Conservation (phyloP, 1,140 invertebrate genomes). For the Nephila pilipes region DNA sequence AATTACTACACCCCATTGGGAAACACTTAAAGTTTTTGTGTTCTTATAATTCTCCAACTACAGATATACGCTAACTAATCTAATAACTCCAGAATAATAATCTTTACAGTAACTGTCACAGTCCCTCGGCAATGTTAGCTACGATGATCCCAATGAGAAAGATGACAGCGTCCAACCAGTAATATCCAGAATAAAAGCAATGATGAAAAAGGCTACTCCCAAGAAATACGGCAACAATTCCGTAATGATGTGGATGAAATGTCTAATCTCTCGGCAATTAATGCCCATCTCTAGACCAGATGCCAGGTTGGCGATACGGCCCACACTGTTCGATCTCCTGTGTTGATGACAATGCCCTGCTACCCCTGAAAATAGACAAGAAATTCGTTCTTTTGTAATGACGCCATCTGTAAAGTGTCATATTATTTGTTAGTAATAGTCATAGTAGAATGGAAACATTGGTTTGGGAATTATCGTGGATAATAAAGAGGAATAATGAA, state of each 20-base stretch:
- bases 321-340: slow-evolving; percentile 83
- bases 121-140: slow-evolving; percentile 98
- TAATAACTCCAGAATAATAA: background rate
- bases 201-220: slow-evolving; percentile 82
- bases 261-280: slow-evolving; percentile 82
- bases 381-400: no score
- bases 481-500: no score
- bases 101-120: slow-evolving; percentile 98
- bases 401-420: no score
- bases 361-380: slow-evolving; percentile 78
- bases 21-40: no score
- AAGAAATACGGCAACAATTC: slow-evolving; percentile 82
- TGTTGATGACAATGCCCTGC: slow-evolving; percentile 81
- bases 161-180: slow-evolving; percentile 98
- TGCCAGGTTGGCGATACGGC: slow-evolving; percentile 83
- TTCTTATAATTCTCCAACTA: no score
- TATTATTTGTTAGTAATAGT: no score
- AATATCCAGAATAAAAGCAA: slow-evolving; percentile 81
- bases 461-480: no score
- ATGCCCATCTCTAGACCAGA: slow-evolving; percentile 82
- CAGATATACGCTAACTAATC: no score
- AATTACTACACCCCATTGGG: no score
- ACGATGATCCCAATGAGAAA: slow-evolving; percentile 99
- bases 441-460: no score
- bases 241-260: slow-evolving; percentile 83